Conservation (phyloP, 2,888 invertebrate species). For the Gordius sp. region DNA sequence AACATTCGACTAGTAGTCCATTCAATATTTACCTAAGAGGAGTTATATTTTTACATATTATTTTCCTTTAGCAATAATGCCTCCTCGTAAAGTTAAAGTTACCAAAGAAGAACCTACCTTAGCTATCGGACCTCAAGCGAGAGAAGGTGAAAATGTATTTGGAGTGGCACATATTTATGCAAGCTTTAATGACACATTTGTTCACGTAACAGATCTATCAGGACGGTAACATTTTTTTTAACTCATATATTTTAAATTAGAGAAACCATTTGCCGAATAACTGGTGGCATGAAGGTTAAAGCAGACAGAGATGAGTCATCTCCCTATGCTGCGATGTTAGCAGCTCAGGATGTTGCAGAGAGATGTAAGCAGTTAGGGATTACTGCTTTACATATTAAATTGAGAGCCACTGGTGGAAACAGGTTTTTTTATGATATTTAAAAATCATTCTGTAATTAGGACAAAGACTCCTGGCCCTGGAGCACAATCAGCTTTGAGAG, state of each 20-base stretch:
- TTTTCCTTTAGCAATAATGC: too few species aligned
- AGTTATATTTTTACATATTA: too few species aligned
- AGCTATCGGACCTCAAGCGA: constrained; percentile 72
- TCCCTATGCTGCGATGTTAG: constrained; percentile 99
- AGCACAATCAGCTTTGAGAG: constrained; percentile 75
- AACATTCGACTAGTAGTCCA: too few species aligned
- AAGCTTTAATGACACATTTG: constrained; percentile 98
- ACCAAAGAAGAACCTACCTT: constrained; percentile 88
- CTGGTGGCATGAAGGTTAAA: constrained; percentile 84
- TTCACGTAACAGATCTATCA: constrained; percentile 94
- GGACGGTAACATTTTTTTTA: constrained; percentile 38
- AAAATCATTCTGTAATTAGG: constrained; percentile 31
- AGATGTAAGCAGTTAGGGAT: constrained; percentile 72
- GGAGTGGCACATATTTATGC: constrained; percentile 98
- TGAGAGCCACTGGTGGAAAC: constrained; percentile 92
- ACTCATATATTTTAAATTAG: constrained; percentile 21
- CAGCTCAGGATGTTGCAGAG: constrained; percentile 97
- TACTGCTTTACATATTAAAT: constrained; percentile 85
- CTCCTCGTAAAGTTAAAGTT: constrained; percentile 83
- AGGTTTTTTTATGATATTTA: constrained; percentile 22
- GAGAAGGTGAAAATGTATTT: constrained; percentile 86
- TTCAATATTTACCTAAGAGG: too few species aligned
- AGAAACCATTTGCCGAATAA: constrained; percentile 47
- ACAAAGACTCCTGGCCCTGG: constrained; percentile 96
- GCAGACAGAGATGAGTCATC: constrained; percentile 99